Conservation (phyloP, 2,797 vertebrate species). For the Poeciliopsis turneri region DNA sequence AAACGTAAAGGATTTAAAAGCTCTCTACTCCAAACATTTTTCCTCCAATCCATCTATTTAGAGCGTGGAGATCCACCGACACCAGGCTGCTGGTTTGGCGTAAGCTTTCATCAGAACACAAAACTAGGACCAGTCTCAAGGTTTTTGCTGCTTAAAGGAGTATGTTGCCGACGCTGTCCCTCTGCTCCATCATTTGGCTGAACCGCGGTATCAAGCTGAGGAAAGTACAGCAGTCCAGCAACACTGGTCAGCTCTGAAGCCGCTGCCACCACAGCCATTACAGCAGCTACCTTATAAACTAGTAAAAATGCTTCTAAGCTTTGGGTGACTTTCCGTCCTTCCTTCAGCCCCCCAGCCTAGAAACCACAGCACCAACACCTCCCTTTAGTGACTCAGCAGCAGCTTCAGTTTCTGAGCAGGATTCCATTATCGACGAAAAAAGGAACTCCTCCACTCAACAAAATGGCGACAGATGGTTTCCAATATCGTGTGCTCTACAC, state of each 20-base stretch:
- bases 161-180: constrained; percentile 88
- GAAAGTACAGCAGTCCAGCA: constrained; percentile 78
- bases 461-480: constrained; percentile 87
- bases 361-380: constrained; percentile 41
- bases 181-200: constrained; percentile 90
- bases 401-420: constrained; percentile 44
- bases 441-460: constrained; percentile 45
- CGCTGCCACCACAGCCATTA: constrained; percentile 17
- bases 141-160: constrained; percentile 77
- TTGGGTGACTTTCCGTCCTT: constrained; percentile 57
- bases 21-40: constrained; percentile 33
- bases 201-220: constrained; percentile 90
- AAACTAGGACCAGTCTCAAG: constrained; percentile 52
- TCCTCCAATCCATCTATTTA: constrained; percentile 53
- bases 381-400: constrained; percentile 46
- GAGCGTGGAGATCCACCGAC: constrained; percentile 31
- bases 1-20: constrained; percentile 61
- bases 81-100: constrained; percentile 42
- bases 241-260: constrained; percentile 77
- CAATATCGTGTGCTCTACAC: constrained; percentile 89
- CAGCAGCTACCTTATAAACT: constrained; percentile 45
- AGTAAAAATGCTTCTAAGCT: constrained; percentile 74
- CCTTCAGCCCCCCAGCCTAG: constrained; percentile 9
- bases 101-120: constrained; percentile 35
- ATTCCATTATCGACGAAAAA: constrained; percentile 34